Evolutionary conservation across 64 coral and sea anemone genomes (phyloP).

Genomic region (Montipora capricornis): DNA sequence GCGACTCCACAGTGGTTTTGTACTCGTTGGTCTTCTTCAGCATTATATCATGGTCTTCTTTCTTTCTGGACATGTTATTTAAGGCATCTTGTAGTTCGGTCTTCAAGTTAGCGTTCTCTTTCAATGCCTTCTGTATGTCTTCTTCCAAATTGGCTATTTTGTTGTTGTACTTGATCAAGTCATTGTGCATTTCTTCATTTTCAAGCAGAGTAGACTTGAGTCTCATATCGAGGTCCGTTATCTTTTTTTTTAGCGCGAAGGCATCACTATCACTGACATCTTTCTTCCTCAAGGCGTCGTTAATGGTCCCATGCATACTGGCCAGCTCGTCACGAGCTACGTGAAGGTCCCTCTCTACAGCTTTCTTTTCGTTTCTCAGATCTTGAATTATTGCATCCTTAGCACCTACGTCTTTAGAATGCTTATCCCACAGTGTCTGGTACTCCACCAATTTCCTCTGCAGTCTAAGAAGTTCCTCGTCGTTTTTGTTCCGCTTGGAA

Average conservation of each 20-base stretch:
- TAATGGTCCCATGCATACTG: slow-evolving; percentile 72
- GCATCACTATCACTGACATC: slow-evolving; percentile 87
- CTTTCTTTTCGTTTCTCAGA: slow-evolving; percentile 87
- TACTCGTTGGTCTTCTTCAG: slow-evolving; percentile 77
- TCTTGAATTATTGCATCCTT: slow-evolving; percentile 88
- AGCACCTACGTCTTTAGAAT: slow-evolving; percentile 74
- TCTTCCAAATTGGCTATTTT: slow-evolving; percentile 90
- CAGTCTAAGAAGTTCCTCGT: slow-evolving; percentile 83
- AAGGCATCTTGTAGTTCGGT: slow-evolving; percentile 88
- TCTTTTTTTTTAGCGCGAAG: slow-evolving; percentile 80
- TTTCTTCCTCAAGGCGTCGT: slow-evolving; percentile 78
- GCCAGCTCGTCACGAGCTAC: slow-evolving; percentile 84
- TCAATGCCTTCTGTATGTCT: slow-evolving; percentile 76
- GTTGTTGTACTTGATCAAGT: slow-evolving; percentile 83
- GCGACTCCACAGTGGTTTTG: slow-evolving; percentile 63
- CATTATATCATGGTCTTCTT: slow-evolving; percentile 74
- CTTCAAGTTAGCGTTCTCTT: slow-evolving; percentile 80
- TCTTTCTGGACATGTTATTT: slow-evolving; percentile 71
- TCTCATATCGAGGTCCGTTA: slow-evolving; percentile 80
- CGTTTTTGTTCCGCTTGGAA: slow-evolving; percentile 68
- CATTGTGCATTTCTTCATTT: slow-evolving; percentile 96
- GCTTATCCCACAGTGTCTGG: slow-evolving; percentile 85
- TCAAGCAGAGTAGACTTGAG: slow-evolving; percentile 84
- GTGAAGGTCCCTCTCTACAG: slow-evolving; percentile 83
- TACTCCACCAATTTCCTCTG: slow-evolving; percentile 92